Evolutionary conservation across 2,797 vertebrate species (phyloP), one percentile per base, ranked within the genome.

Genomic region (Falco rusticolus): DNA sequence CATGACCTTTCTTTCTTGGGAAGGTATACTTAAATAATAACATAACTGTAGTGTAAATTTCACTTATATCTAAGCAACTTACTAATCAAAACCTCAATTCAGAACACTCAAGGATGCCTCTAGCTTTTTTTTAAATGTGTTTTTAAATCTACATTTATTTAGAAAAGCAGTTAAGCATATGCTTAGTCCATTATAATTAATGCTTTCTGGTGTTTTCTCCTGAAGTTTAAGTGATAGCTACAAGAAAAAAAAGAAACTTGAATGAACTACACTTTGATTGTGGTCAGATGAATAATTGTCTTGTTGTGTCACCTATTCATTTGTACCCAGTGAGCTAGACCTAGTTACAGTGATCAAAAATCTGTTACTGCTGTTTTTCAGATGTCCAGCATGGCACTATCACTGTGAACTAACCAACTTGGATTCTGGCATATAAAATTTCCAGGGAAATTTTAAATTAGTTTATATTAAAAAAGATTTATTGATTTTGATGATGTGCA

Each of bases 331-430:
- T 74, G 19, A 63, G 3, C 25, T 29, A 59, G 15, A 48, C 12
- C 3, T 48, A 43, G 43, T 51, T 93, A 65, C 63, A 87, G 26
- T 22, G 15, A 69, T 26, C 6, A 82, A 65, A 87, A 84, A 54
- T 21, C 2, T 2, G 1, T 45, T 76, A 60, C 15, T 69, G 25
- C 0, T 59, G 4, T 80, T 39, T 64, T 82, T 72, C 2, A 0
- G 5, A 41, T 33, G 2, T 51, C 33, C 43, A 59, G 13, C 6
- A 24, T 11, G 71, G n/a, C 15, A 34, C 7, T 60, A 22, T 24
- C 14, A 16, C 11, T 83, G 22, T 45, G 61, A 83, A 5, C 11
- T 80, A 72, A 33, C 61, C 68, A 54, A 57, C 12, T 70, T 54
- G 12, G 26, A 69, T 66, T 79, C 50, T 22, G 21, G 41, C 16